These are phyloP conservation scores for Hedychridium roseum DNA, from an alignment of 2,888 invertebrate species.

Conservation along the genomic window DNA sequence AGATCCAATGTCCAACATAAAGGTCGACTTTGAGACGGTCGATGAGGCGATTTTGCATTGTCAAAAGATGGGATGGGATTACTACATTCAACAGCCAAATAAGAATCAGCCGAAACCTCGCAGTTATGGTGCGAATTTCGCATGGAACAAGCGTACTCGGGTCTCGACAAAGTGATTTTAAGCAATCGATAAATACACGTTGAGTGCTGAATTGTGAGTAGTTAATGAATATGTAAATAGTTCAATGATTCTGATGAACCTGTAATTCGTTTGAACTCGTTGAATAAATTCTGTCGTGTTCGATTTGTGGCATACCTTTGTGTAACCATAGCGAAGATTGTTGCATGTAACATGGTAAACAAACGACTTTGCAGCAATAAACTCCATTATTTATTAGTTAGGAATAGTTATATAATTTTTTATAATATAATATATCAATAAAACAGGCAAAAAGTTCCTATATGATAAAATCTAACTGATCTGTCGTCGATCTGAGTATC, in stretches of 20 bases:
- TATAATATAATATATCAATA: constrained; percentile 43
- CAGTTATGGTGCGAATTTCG: constrained; percentile 92
- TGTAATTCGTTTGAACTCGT: too few relatives aligned
- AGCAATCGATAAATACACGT: background rate
- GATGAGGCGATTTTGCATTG: constrained; percentile 93
- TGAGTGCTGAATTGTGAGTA: background rate
- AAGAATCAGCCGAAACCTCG: constrained; percentile 81
- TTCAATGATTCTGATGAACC: too few relatives aligned
- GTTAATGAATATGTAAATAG: background rate
- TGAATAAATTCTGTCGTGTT: too few relatives aligned
- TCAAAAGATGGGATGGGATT: constrained; percentile 93
- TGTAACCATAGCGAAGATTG: background rate
- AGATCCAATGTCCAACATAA: constrained; percentile 94
- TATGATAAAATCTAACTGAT: constrained; percentile 38
- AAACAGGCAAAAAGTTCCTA: constrained; percentile 48
- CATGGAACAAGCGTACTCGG: constrained; percentile 96
- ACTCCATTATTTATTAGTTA: constrained; percentile 52
- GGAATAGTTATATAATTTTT: constrained; percentile 50
- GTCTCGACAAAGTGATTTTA: constrained; percentile 87
- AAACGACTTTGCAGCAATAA: constrained; percentile 39
- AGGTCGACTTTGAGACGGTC: constrained; percentile 78
- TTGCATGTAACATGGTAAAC: background rate
- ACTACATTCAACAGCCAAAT: constrained; percentile 82
- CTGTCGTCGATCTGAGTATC: constrained; percentile 33
- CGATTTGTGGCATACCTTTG: background rate